Evolutionary conservation across 2,113 vertebrate species (phyloP), one percentile per base, ranked within the genome.

Genomic region (Ammodytes marinus): DNA sequence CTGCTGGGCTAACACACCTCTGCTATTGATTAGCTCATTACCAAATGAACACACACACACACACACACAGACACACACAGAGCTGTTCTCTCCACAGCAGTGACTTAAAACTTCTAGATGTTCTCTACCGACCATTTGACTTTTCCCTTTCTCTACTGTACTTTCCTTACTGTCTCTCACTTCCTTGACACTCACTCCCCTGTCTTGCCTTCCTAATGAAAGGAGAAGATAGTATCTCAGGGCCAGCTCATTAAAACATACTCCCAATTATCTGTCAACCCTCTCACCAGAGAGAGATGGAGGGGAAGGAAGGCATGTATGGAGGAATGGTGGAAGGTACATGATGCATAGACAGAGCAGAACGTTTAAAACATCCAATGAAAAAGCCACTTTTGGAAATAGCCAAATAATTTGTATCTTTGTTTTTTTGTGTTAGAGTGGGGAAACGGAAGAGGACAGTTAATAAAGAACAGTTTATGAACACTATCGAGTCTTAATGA

Each of bases 11-110:
- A 35, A 49, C 65, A 72, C 77, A 86, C 85, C 65, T 84, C 76
- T 63, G 54, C 67, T 85, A 86, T 91, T 90, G 87, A 91, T 93
- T 85, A 85, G 63, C 79, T 87, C 84, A 87, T 88, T 87, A 89
- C 79, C 85, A 80, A 79, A 75, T 54, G 80, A 83, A 80, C 82
- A 75, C 74, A 57, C n/a, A 61, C 52, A 37, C 0, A 0, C 74
- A 43, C 50, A 49, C 27, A 27, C 27, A 27, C 27, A 27, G 27
- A 27, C 27, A 27, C 27, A 27, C 27, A 27, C 27, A 27, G 69
- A 69, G 63, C 54, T 54, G 46, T 19, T n/a, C 42, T 65, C 54
- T 59, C 58, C 10, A 39, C 66, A 63, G 50, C 70, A 39, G 13
- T 11, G 50, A 52, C 63, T 68, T 15, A 70, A 79, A 86, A 77